These are phyloP conservation scores for Drosophila eohydei DNA, from an alignment of 2,888 invertebrate species.

Conservation along the genomic window DNA sequence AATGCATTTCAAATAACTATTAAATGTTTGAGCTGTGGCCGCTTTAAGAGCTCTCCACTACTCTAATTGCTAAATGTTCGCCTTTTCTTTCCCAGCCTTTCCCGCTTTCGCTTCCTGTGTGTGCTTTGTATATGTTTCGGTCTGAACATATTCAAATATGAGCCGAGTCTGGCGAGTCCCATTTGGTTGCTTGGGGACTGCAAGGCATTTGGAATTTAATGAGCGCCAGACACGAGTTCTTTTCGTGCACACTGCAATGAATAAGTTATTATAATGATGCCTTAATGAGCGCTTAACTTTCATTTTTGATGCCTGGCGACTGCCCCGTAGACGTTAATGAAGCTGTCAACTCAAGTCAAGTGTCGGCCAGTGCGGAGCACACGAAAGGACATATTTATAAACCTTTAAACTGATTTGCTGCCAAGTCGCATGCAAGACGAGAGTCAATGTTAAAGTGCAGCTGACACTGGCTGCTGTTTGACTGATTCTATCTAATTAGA, in stretches of 20 bases:
- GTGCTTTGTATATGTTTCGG: background rate
- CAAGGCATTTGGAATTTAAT: conserved; percentile 42
- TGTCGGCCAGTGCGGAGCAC: conserved; percentile 7
- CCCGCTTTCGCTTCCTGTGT: too few species aligned
- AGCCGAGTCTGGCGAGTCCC: background rate
- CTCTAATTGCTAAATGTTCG: conserved; percentile 29
- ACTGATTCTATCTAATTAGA: background rate
- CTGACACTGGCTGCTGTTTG: background rate
- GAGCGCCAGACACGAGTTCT: conserved; percentile 36
- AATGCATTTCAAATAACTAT: background rate
- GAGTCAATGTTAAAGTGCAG: background rate
- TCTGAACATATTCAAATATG: background rate
- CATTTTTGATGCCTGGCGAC: conserved; percentile 55
- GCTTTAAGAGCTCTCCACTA: background rate
- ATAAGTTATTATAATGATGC: conserved; percentile 69
- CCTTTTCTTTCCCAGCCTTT: background rate
- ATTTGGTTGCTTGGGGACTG: conserved; percentile 6
- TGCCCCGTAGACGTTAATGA: conserved; percentile 34
- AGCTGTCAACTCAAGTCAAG: conserved; percentile 45
- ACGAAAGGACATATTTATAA: background rate
- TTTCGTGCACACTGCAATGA: conserved; percentile 35
- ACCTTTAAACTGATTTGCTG: background rate
- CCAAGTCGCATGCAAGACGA: background rate
- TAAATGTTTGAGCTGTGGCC: background rate
- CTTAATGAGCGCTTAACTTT: conserved; percentile 74